Conservation (phyloP, 2,113 vertebrate genomes). For the Mus pahari region DNA sequence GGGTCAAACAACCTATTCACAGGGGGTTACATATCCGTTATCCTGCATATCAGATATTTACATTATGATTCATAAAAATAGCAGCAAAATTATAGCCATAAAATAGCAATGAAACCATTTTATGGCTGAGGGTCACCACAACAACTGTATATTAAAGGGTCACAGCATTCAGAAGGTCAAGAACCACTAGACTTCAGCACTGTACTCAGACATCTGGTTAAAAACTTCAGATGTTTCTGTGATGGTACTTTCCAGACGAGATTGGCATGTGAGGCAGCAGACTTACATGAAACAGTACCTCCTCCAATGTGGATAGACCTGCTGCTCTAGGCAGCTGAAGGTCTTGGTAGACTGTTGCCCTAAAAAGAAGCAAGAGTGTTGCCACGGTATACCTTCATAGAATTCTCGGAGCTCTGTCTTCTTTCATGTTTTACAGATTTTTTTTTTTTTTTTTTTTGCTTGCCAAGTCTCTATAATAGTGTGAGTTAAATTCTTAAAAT, state of each 20-base stretch:
- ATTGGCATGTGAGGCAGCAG: background rate
- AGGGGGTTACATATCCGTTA: background rate
- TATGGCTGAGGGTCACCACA: background rate
- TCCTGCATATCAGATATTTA: background rate
- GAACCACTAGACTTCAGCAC: background rate
- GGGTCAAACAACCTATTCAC: background rate
- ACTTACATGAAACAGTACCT: background rate
- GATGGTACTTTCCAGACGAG: slow-evolving; percentile 1
- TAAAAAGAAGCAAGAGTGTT: background rate
- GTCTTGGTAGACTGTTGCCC: background rate
- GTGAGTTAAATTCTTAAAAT: slow-evolving; percentile 16
- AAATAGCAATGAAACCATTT: background rate
- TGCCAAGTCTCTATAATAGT: background rate
- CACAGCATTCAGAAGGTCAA: background rate
- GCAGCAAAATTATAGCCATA: background rate
- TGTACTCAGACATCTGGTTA: background rate
- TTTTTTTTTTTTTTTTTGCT: background rate
- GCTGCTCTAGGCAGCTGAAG: background rate
- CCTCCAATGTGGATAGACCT: background rate
- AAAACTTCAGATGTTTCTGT: slow-evolving; percentile 12
- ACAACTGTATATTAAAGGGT: background rate
- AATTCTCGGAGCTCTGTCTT: background rate
- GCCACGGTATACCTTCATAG: background rate
- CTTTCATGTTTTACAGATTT: background rate
- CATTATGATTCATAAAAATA: background rate